These are phyloP conservation scores for Drosophila santomea DNA, from an alignment of 1,140 invertebrate species.

Conservation along the genomic window DNA sequence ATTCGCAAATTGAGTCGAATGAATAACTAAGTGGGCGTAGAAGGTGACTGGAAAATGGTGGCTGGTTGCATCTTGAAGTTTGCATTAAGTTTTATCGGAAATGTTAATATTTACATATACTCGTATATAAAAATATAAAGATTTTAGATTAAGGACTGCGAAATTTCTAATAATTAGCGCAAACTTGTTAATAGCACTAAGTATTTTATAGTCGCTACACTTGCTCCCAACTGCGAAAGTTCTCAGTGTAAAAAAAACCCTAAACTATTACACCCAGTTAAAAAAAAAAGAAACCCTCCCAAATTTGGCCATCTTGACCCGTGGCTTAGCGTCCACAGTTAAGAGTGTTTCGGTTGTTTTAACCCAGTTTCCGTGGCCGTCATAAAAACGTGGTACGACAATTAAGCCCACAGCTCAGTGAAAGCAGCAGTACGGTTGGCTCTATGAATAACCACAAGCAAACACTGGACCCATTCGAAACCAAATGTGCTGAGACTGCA, in stretches of 20 bases:
- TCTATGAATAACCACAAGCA: constrained; percentile 32
- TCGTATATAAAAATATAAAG: too few relatives aligned
- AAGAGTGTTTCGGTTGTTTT: constrained; percentile 42
- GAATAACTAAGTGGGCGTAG: constrained; percentile 35
- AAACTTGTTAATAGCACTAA: not conserved
- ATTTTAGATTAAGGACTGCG: too few relatives aligned
- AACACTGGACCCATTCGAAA: constrained; percentile 7
- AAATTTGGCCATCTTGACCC: constrained; percentile 17
- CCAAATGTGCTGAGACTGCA: constrained; percentile 42
- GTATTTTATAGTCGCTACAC: not conserved
- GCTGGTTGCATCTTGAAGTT: constrained; percentile 15
- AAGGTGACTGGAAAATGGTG: not conserved
- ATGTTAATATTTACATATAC: too few relatives aligned
- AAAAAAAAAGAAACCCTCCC: constrained; percentile 3
- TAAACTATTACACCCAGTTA: not conserved
- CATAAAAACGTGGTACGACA: constrained; percentile 42
- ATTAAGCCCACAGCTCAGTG: constrained; percentile 22
- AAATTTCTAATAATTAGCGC: too few relatives aligned
- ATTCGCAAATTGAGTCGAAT: constrained; percentile 48
- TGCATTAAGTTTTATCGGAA: not conserved
- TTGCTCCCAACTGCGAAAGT: not conserved
- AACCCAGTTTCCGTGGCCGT: constrained; percentile 37
- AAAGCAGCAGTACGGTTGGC: not conserved
- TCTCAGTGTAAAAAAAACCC: not conserved
- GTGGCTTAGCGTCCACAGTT: constrained; percentile 21